These are phyloP conservation scores for Macquaria australasica DNA, from an alignment of 2,113 vertebrate species.

Conservation along the genomic window DNA sequence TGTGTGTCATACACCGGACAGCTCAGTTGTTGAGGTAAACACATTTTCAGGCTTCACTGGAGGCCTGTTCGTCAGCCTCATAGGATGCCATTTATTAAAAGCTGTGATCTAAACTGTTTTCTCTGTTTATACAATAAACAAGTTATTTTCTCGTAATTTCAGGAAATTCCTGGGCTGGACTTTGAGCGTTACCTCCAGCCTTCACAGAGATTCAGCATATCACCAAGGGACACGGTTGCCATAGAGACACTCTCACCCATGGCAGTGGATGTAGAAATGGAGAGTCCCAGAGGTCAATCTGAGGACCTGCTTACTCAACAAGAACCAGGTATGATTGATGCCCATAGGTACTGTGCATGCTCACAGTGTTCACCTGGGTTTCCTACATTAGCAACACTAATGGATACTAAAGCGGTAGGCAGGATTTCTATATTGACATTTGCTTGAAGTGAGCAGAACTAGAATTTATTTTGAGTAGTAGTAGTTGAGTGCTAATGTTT, in stretches of 20 bases:
- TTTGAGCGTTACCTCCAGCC: constrained; percentile 84
- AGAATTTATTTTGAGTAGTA: not conserved
- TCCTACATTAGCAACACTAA: not conserved
- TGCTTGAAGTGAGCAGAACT: not conserved
- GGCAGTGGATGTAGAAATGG: constrained; percentile 73
- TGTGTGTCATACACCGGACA: constrained; percentile 59
- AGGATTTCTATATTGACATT: not conserved
- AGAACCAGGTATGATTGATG: constrained; percentile 60
- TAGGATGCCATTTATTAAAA: not conserved
- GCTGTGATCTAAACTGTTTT: not conserved
- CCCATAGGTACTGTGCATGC: constrained; percentile 31
- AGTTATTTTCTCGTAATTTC: constrained; percentile 1
- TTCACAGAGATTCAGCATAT: constrained; percentile 68
- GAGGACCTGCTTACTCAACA: constrained; percentile 45
- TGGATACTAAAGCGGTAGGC: not conserved
- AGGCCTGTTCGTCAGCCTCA: not conserved
- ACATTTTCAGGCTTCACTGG: not conserved
- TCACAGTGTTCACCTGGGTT: not conserved
- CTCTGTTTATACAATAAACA: not conserved
- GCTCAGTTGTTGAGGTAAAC: constrained; percentile 67
- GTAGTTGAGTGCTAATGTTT: not conserved
- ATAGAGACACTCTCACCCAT: constrained; percentile 69
- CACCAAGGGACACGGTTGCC: constrained; percentile 41
- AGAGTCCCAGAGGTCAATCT: constrained; percentile 72
- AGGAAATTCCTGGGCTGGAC: constrained; percentile 78